phyloP scores from a whole-genome alignment of 92 coral and sea anemone genomes.

The Nematostella vectensis region DNA sequence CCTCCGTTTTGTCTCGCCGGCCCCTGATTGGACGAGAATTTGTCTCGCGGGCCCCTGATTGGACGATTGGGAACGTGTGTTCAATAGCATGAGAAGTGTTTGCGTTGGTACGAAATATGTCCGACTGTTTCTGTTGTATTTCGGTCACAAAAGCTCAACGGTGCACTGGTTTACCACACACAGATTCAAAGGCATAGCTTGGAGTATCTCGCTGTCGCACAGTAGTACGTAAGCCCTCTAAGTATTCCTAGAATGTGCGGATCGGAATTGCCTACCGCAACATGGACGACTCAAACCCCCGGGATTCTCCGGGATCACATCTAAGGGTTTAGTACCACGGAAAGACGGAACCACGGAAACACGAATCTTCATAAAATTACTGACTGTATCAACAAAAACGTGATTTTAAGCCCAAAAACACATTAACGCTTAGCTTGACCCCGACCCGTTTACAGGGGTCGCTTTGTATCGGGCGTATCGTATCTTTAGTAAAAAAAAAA shows the following conservation, averaged over 20 bases:
- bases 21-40: slow-evolving; percentile 38
- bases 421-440: too few relatives aligned
- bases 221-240: not conserved
- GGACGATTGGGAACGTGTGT: not conserved
- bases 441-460: too few relatives aligned
- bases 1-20: slow-evolving; percentile 31
- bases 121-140: slow-evolving; percentile 56
- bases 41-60: not conserved
- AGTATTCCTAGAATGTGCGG: slow-evolving; percentile 1
- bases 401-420: slow-evolving; percentile 2
- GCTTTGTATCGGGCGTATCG: too few relatives aligned
- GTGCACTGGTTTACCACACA: slow-evolving; percentile 29
- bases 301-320: too few relatives aligned
- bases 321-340: too few relatives aligned
- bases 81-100: too few relatives aligned
- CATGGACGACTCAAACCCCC: not conserved
- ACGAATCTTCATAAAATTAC: too few relatives aligned
- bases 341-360: too few relatives aligned
- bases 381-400: too few relatives aligned
- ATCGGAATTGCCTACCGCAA: not conserved
- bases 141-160: slow-evolving; percentile 54
- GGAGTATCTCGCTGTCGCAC: not conserved
- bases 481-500: too few relatives aligned
- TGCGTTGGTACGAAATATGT: slow-evolving; percentile 16
- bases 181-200: slow-evolving; percentile 12